phyloP scores from a whole-genome alignment of 2,113 vertebrate genomes.

The Suricata suricatta region DNA sequence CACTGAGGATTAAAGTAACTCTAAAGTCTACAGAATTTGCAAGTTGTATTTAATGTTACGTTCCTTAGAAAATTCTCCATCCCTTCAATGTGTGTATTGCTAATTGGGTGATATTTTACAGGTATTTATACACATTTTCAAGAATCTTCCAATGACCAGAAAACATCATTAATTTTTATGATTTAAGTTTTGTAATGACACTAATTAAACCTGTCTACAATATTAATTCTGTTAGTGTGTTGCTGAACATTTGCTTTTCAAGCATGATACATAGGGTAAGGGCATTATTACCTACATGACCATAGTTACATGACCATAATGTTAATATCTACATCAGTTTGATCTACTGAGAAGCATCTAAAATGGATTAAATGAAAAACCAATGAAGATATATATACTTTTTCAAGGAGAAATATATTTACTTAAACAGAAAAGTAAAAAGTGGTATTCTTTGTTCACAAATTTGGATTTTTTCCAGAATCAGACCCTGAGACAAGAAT shows the following conservation, averaged over 20 bases:
- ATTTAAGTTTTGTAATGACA: neutral
- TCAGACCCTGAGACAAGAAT: neutral
- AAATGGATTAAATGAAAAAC: neutral
- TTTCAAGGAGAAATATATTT: conserved; percentile 8
- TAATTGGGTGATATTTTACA: conserved; percentile 1
- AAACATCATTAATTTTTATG: neutral
- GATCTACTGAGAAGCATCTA: neutral
- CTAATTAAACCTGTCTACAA: neutral
- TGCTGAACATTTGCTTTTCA: conserved; percentile 8
- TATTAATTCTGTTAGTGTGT: neutral
- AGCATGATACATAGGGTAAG: neutral
- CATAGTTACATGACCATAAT: neutral
- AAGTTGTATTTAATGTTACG: neutral
- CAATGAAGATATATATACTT: neutral
- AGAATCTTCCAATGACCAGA: neutral
- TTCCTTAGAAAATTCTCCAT: neutral
- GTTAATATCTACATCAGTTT: neutral
- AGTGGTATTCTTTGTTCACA: neutral
- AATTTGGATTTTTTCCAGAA: neutral
- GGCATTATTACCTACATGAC: neutral
- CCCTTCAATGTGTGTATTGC: neutral
- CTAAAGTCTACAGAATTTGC: neutral
- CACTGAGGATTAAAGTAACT: neutral
- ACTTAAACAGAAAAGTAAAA: neutral
- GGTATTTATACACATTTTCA: neutral